phyloP scores from a whole-genome alignment of 2,888 invertebrate genomes.

The Nymphalis polychloros region DNA sequence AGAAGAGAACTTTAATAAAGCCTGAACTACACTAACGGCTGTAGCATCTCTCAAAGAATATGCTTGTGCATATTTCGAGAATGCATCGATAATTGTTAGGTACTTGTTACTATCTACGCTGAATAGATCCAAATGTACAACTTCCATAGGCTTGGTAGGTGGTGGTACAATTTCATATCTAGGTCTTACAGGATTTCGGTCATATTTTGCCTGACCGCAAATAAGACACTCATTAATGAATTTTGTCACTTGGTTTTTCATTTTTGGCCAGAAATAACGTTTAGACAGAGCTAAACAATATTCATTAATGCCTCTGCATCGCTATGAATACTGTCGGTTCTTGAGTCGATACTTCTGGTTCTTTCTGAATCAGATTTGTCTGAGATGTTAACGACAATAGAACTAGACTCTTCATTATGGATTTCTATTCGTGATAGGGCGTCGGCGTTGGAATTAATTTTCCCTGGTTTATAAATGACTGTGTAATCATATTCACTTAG shows the following conservation, averaged over 20 bases:
- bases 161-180: conserved; percentile 31
- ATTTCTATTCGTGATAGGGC: conserved; percentile 28
- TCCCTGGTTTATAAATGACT: conserved; percentile 32
- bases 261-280: conserved; percentile 44
- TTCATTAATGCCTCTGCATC: conserved; percentile 40
- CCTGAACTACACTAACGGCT: too few relatives aligned
- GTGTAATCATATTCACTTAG: conserved; percentile 32
- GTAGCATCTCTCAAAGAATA: too few relatives aligned
- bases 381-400: too few relatives aligned
- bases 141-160: conserved; percentile 16
- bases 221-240: conserved; percentile 37
- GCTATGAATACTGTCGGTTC: not conserved
- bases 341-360: too few relatives aligned
- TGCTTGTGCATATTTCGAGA: too few relatives aligned
- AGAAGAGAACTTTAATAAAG: too few relatives aligned
- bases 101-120: too few relatives aligned
- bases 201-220: conserved; percentile 37
- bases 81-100: too few relatives aligned
- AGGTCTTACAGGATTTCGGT: conserved; percentile 35
- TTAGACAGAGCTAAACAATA: conserved; percentile 38
- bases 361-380: not conserved
- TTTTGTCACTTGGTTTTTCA: conserved; percentile 40
- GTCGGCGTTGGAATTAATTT: conserved; percentile 32
- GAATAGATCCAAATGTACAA: not conserved
- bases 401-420: conserved; percentile 12